Evolutionary conservation across 2,797 vertebrate genomes (phyloP), one percentile per base, ranked within the genome.

Genomic region (Myotis planiceps): DNA sequence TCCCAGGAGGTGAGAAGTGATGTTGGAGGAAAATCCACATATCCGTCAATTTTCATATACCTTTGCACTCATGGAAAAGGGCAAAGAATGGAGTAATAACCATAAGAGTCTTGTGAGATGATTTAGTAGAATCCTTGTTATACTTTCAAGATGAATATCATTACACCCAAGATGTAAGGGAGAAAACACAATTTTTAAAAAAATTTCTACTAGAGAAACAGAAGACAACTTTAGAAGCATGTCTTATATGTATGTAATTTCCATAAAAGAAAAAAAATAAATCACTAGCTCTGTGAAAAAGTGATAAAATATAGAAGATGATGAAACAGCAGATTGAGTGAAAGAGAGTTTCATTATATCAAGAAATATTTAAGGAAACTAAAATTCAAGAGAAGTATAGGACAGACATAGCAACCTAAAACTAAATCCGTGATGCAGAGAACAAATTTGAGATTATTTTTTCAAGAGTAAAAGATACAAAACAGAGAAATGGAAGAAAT

Each of bases 351-450:
- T 34, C 47, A 94, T 96, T 97, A 95, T 96, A 94, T 90, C 74
- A 95, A 93, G 96, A 94, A 92, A 85, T 96, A 97, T 92, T 97
- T 97, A 93, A 92, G 42, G 94, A 96, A 96, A 95, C 76, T 80
- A 74, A 94, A 92, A 94, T 83, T 82, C 65, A 95, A 85, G 72
- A 92, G 72, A 79, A 88, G 47, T 90, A 29, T 65, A 88, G 69
- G 63, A 80, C 51, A 82, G 78, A 96, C 92, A 95, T 95, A 97
- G 78, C 23, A 92, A 80, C 78, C 53, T 97, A 79, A 93, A 97
- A 94, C 88, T 74, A 92, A 95, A 96, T 92, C 72, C 18, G 82
- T 80, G 51, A 93, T 86, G 39, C 68, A 97, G 74, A 90, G 49
- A 96, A 60, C 80, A 74, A 42, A 91, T 72, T 90, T 88, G 47